Evolutionary conservation across 2,113 vertebrate genomes (phyloP).

Genomic region (Syngnathoides biaculeatus): DNA sequence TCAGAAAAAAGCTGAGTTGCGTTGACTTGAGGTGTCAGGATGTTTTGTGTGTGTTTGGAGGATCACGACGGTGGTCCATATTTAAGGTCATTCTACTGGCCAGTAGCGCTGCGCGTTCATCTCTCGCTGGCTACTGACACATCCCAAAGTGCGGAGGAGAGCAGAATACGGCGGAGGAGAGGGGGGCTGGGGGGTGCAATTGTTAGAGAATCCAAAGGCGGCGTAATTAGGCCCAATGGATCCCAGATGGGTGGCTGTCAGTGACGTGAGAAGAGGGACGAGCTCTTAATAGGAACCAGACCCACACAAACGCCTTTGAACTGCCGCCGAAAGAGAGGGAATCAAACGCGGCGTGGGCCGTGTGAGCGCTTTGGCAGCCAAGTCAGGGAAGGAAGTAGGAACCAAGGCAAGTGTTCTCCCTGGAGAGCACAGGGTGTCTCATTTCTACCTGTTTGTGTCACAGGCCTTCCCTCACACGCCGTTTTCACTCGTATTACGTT

Average conservation of each 20-base stretch:
- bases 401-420: constrained; percentile 43
- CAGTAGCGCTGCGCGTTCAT: constrained; percentile 32
- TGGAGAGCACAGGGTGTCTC: constrained; percentile 30
- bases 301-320: constrained; percentile 72
- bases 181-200: constrained; percentile 59
- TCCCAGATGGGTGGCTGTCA: constrained; percentile 78
- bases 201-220: constrained; percentile 74
- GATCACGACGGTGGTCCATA: constrained; percentile 34
- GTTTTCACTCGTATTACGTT: constrained; percentile 22
- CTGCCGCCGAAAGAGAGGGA: constrained; percentile 55
- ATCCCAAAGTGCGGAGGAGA: constrained; percentile 46
- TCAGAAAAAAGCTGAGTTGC: constrained; percentile 42
- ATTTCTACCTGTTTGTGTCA: constrained; percentile 32
- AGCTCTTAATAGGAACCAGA: constrained; percentile 77
- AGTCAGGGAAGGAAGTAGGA: constrained; percentile 53
- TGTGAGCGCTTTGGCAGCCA: constrained; percentile 56
- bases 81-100: constrained; percentile 31
- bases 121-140: constrained; percentile 43
- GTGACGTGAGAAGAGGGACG: constrained; percentile 79
- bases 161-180: constrained; percentile 38
- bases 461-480: background rate
- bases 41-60: constrained; percentile 24
- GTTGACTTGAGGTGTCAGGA: constrained; percentile 32
- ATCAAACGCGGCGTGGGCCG: constrained; percentile 58
- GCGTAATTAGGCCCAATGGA: constrained; percentile 77